Conservation (phyloP, 2,113 vertebrate genomes). For the Fulmarus glacialis region DNA sequence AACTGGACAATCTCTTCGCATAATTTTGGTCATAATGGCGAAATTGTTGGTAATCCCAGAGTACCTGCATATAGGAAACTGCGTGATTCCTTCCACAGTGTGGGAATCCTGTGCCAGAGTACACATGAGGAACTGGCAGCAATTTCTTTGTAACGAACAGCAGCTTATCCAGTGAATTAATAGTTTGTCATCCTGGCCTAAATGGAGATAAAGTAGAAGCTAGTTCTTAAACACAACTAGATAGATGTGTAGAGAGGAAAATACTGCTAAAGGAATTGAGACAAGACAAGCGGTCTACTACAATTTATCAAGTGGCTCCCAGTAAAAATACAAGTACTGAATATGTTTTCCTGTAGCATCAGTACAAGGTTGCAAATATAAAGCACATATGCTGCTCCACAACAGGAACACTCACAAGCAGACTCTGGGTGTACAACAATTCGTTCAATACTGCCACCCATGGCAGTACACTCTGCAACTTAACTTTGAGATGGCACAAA, state of each 20-base stretch:
- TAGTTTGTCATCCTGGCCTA: slow-evolving; percentile 33
- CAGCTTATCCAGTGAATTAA: slow-evolving; percentile 12
- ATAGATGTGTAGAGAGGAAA: neutral
- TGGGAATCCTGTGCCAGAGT: neutral
- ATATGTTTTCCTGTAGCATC: neutral
- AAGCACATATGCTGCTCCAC: neutral
- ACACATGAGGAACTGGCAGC: neutral
- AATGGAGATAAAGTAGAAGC: slow-evolving; percentile 41
- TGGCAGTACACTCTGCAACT: neutral
- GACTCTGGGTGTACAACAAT: neutral
- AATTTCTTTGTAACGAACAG: neutral
- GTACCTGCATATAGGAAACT: neutral
- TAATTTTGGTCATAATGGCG: neutral
- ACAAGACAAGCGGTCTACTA: neutral
- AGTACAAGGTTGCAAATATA: neutral
- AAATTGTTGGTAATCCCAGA: neutral
- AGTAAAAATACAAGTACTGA: neutral
- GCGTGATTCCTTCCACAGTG: neutral
- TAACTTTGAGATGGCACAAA: neutral
- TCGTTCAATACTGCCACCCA: rapidly evolving
- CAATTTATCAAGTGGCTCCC: neutral
- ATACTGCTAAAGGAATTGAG: neutral
- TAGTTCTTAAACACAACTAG: neutral
- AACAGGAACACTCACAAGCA: neutral
- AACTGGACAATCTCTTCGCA: neutral